Base-by-base conservation (phyloP, 2,797 vertebrate species). In the Bryconaethiops microstoma region DNA sequence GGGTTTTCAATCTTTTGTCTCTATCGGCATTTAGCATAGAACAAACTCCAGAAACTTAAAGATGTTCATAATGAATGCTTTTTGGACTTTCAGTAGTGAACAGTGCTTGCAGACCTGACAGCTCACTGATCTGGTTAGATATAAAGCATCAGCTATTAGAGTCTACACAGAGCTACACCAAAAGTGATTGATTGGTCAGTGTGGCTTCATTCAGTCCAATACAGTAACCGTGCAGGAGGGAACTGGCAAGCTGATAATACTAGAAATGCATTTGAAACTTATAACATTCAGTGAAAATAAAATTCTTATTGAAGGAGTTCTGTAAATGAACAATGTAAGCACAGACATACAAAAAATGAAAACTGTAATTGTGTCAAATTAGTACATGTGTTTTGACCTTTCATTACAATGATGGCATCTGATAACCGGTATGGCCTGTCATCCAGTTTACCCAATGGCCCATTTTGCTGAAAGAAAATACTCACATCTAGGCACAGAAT, bases 161-260 rank as follows among this genome's bases (percentile, higher is more conserved):
- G 54, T 82, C 74, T 82, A 52, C 42, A 74, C 4, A 12, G 42
- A 78, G 70, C 70, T 82, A 71, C 63, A 62, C 45, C n/a, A 39
- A 78, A 54, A 82, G n/a, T 74, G 75, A 74, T 73, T 35, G 63
- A 74, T 59, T 74, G 70, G 71, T 69, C 69, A 67, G 71, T 75
- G n/a, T 45, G 60, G 62, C 69, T 77, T 78, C 60, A 39, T 40
- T 67, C 74, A 42, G 76, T 59, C 76, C 69, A 77, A 8, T 74
- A 29, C 79, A 59, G 39, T 25, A 54, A 59, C 17, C 39, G 5
- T 60, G 55, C 71, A 59, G 54, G 19, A 67, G 29, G 64, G 39
- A 57, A 74, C 52, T 42, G 23, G 45, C 21, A 52, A 81, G 17
- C 35, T 55, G 50, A 42, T 63, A 76, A 76, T 55, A 45, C 9